Conservation (phyloP, 2,113 vertebrate species). For the Cyphomyrus discorhynchus region DNA sequence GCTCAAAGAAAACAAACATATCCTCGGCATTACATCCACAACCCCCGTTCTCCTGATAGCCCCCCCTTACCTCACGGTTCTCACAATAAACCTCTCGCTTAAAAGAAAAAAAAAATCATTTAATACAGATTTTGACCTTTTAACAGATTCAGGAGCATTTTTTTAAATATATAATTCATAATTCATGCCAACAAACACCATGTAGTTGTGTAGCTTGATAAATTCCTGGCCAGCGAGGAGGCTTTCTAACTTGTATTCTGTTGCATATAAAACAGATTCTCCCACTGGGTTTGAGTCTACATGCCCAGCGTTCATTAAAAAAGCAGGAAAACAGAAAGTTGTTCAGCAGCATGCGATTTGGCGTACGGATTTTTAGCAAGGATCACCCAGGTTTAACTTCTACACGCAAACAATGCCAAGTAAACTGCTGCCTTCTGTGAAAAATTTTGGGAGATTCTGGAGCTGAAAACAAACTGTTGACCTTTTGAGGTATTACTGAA, state of each 20-base stretch:
- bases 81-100: background rate
- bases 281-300: background rate
- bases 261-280: background rate
- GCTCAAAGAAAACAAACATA: constrained; percentile 18
- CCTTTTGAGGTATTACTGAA: background rate
- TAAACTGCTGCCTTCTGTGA: background rate
- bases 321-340: background rate
- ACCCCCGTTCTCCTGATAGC: background rate
- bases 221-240: background rate
- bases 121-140: background rate
- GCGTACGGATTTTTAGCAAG: background rate
- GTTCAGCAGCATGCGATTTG: background rate
- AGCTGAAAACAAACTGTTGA: background rate
- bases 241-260: background rate
- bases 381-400: background rate
- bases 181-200: background rate
- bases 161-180: background rate
- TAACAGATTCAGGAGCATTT: background rate
- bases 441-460: background rate
- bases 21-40: background rate
- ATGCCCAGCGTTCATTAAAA: background rate
- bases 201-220: background rate
- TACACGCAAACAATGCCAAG: background rate
- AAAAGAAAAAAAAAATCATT: background rate
- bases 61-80: background rate